Base-by-base conservation (phyloP, 2,797 vertebrate species). In the Ctenochaetus hawaiiensis region DNA sequence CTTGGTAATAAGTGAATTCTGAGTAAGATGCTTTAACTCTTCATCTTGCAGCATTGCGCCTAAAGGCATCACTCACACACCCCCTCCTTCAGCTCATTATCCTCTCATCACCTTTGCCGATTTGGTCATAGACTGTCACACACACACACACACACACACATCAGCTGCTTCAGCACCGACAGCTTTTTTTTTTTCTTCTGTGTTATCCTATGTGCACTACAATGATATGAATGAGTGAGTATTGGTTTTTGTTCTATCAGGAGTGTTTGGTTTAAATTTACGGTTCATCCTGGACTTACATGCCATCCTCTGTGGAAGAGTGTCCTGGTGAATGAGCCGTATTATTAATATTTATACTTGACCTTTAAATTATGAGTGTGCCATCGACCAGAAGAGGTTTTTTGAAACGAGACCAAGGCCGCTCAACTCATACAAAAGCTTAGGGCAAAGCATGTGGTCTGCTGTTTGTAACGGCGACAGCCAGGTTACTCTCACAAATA, bases 331-430 rank as follows among this genome's bases (percentile, higher is more conserved):
- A 87, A 88, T 81, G 81, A 89, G 71, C 81, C 1, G 0, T 72
- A 69, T 74, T 81, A 82, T 91, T 86, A 91, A 89, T 91, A 90
- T 89, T 89, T 82, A 89, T 79, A 67, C 73, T 85, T 91, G 87
- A 91, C 90, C 89, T 90, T 91, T 91, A 86, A 87, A 91, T 80
- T 80, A 84, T 78, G 75, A 89, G 89, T 58, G 86, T 80, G 74
- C 81, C 80, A 87, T 82, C 69, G 45, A 70, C 59, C 77, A 79
- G 62, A 79, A 88, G 86, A 88, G 87, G 67, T 66, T 86, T 82
- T 88, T 76, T 54, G 62, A 82, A 79, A 66, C 0, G 17, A 67
- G 84, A 84, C 84, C 72, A 72, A 84, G 78, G 83, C 75, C 2
- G 37, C 66, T 80, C 45, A 43, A 75, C 77, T 82, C 20, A 26